Base-by-base conservation (phyloP, 1,140 invertebrate genomes). In the Pentalonia nigronervosa region DNA sequence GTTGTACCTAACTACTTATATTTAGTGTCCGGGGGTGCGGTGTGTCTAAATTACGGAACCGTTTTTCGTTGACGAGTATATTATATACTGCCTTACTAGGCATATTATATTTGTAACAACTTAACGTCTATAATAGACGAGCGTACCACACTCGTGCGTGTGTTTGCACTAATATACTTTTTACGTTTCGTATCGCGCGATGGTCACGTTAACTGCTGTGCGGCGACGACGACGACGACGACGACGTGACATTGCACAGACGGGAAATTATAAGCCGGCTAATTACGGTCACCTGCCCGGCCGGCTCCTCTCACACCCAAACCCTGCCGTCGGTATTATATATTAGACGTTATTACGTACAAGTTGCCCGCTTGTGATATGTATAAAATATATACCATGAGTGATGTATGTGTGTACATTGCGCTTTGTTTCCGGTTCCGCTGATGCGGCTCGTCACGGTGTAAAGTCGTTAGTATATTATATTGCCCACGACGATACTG, bases 391-490 rank as follows among this genome's bases (percentile, higher is more conserved):
- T 50, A 50, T 17, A 17, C 0, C 17, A 11, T 17, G 48, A 50
- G 17, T 20, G 48, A 41, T 23, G 7, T 67, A 0, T 30, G n/a
- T 23, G 83, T 21, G 7, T 8, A 21, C 25, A 67, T 23, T 21
- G 84, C 45, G 45, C 45, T 48, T 87, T n/a, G 84, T 87, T 87
- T 87, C 84, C 84, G 84, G 84, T 87, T 87, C 84, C 84, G 84
- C 11, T 87, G 41, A 6, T 87, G 25, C 84, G 45, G 45, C 30
- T 87, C 84, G 84, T 87, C 84, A 87, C 84, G 84, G 84, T 87
- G 25, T 48, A 87, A 30, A 47, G 9, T 41, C 41, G 83, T 25
- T 23, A 9, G 81, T 45, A 41, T 84, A 84, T 53, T 23, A 9
- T 23, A 9, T 30, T 67, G 11, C 4, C 25, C 0, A 20, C 50